Percentiles rank a stretch among this genome's conserved stretches.
Conservation (phyloP, 2,888 invertebrate species). For the Drosophila atripex region DNA sequence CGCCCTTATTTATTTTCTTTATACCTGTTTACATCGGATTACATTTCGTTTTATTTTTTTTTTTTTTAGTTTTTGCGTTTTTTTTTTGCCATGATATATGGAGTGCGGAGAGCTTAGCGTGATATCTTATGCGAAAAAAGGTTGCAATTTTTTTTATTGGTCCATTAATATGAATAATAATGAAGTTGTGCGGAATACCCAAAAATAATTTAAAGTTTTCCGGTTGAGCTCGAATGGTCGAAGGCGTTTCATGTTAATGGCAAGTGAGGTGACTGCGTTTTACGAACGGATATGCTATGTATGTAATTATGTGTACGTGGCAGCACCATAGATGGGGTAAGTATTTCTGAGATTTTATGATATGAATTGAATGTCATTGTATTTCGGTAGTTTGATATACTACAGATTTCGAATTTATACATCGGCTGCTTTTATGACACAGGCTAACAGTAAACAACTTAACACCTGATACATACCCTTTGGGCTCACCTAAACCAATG, state of each 20-base stretch:
- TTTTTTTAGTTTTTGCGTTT: constrained; percentile 19
- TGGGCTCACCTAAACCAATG: too few species aligned
- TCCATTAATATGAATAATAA: constrained; percentile 64
- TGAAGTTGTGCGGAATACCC: neutral
- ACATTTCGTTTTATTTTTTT: constrained; percentile 2
- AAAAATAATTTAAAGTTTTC: constrained; percentile 43
- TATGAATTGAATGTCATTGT: constrained; percentile 58
- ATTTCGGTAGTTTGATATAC: constrained; percentile 27
- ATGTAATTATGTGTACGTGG: neutral
- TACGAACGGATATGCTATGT: constrained; percentile 61
- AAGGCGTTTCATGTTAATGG: constrained; percentile 33
- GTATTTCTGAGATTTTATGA: constrained; percentile 56
- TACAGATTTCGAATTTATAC: neutral
- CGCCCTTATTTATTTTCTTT: neutral
- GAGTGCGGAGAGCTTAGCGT: constrained; percentile 60
- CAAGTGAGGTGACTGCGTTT: constrained; percentile 31
- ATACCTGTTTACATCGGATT: constrained; percentile 24
- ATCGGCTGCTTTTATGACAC: neutral
- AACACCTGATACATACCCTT: too few species aligned
- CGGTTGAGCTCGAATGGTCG: constrained; percentile 43
- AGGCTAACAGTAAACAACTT: too few species aligned
- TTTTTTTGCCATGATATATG: constrained; percentile 66
- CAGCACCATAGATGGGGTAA: neutral
- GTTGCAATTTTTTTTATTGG: constrained; percentile 52
- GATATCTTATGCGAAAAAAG: constrained; percentile 26